A percentile compares a stretch with the other conserved stretches of the same genome.
These are phyloP conservation scores for Clarias fuscus DNA, from an alignment of 2,797 vertebrate species.

Conservation along the genomic window DNA sequence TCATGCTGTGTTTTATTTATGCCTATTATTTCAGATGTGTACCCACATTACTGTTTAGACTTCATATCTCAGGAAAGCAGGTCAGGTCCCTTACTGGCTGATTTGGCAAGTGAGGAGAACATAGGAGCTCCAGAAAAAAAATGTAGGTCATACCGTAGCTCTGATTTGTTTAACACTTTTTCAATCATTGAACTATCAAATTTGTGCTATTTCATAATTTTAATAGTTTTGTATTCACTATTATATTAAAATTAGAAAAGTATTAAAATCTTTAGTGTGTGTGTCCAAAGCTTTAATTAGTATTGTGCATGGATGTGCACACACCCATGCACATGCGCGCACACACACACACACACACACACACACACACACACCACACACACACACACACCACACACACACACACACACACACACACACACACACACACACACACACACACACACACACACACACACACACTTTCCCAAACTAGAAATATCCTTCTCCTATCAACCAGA, in stretches of 20 bases:
- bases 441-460: constrained; percentile 43
- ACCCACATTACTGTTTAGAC: constrained; percentile 50
- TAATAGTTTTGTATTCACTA: not conserved
- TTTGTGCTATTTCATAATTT: not conserved
- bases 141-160: constrained; percentile 66
- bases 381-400: constrained; percentile 56
- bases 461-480: not conserved
- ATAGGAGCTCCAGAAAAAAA: constrained; percentile 61
- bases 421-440: constrained; percentile 52
- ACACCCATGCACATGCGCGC: constrained; percentile 55
- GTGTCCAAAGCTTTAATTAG: not conserved
- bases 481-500: not conserved
- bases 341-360: not conserved
- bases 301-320: constrained; percentile 26
- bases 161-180: constrained; percentile 1
- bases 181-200: not conserved
- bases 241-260: not conserved
- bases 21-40: constrained; percentile 35
- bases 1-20: constrained; percentile 44
- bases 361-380: constrained; percentile 41
- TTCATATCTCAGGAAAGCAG: constrained; percentile 59
- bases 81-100: constrained; percentile 57
- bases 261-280: not conserved
- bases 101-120: constrained; percentile 43
- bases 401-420: not conserved